Percentiles rank a stretch among this genome's conserved stretches.
Conservation (phyloP, 1,140 invertebrate species). For the Drosophila bocqueti region DNA sequence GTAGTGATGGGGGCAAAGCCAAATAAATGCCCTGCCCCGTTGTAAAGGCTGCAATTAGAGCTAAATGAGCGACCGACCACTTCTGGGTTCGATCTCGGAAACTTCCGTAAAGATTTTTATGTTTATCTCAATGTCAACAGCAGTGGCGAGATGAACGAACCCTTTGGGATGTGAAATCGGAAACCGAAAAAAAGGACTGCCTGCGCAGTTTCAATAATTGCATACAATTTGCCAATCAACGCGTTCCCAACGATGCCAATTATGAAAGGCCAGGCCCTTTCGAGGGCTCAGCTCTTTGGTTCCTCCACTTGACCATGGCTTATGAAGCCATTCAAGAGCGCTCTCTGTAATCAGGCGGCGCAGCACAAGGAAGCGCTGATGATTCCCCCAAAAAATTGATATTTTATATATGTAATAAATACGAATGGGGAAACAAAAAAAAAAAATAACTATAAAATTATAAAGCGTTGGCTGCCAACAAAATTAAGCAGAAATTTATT, state of each 20-base stretch:
- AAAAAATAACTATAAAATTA: slow-evolving; percentile 44
- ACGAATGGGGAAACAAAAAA: slow-evolving; percentile 2
- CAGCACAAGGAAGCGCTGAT: slow-evolving; percentile 47
- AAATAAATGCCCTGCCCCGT: slow-evolving; percentile 50
- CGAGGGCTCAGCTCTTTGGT: slow-evolving; percentile 23
- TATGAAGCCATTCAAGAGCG: slow-evolving; percentile 78
- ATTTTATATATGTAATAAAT: slow-evolving; percentile 71
- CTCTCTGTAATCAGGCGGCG: slow-evolving; percentile 57
- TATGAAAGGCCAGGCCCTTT: slow-evolving; percentile 56
- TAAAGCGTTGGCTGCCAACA: slow-evolving; percentile 39
- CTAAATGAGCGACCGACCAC: slow-evolving; percentile 55
- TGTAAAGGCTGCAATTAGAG: slow-evolving; percentile 65
- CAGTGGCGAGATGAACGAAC: slow-evolving; percentile 72
- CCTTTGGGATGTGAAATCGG: slow-evolving; percentile 54
- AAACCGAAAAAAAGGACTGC: slow-evolving; percentile 15
- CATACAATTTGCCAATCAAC: slow-evolving; percentile 83
- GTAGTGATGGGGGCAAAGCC: slow-evolving; percentile 23
- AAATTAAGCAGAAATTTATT: slow-evolving; percentile 79
- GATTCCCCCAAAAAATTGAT: slow-evolving; percentile 69
- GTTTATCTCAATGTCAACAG: slow-evolving; percentile 74
- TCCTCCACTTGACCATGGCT: slow-evolving; percentile 62
- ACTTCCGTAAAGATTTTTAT: slow-evolving; percentile 66
- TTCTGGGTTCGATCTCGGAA: slow-evolving; percentile 43
- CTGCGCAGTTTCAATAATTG: slow-evolving; percentile 69
- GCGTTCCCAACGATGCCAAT: slow-evolving; percentile 77